These are phyloP conservation scores for Poeciliopsis gracilis DNA, from an alignment of 2,797 vertebrate genomes.

Conservation along the genomic window DNA sequence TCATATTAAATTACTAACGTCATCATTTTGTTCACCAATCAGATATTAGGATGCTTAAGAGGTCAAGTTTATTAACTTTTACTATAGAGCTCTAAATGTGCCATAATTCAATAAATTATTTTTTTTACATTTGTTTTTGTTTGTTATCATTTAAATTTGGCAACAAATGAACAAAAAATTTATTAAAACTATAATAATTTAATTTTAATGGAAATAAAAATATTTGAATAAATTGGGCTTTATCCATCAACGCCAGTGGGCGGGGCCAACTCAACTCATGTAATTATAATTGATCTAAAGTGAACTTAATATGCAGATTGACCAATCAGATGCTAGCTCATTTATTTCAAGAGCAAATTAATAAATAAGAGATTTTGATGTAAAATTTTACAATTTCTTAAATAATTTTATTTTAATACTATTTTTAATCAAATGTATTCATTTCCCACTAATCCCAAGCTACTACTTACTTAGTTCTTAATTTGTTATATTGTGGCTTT, in stretches of 20 bases:
- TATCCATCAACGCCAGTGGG: not conserved
- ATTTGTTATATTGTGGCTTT: not conserved
- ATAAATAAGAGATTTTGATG: not conserved
- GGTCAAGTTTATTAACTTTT: not conserved
- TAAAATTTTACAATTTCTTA: not conserved
- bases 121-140: not conserved
- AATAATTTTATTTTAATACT: not conserved
- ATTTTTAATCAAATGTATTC: not conserved
- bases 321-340: not conserved
- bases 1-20: not conserved
- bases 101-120: not conserved
- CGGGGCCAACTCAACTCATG: not conserved
- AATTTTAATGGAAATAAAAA: not conserved
- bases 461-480: not conserved
- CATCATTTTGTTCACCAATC: not conserved
- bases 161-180: not conserved
- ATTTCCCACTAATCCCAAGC: not conserved
- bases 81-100: not conserved
- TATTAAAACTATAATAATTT: too few species aligned
- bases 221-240: not conserved
- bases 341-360: not conserved
- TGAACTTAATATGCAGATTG: not conserved
- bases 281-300: not conserved
- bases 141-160: not conserved
- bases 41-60: not conserved